Evolutionary conservation across 2,888 invertebrate species (phyloP).

Genomic region (Psococerastis gibbosa): DNA sequence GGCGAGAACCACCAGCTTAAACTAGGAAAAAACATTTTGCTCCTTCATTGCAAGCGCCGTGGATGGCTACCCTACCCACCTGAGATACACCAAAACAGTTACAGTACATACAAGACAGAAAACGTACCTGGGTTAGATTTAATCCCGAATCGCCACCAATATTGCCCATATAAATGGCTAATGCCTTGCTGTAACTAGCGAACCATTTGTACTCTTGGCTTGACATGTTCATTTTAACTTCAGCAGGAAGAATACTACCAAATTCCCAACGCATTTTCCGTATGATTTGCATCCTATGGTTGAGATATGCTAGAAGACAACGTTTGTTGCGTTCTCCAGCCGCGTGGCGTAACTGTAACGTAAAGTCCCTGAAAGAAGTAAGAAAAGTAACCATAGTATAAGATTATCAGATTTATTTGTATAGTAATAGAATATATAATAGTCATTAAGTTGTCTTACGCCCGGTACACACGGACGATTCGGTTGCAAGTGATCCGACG

Average conservation of each 20-base stretch:
- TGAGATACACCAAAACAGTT: no score
- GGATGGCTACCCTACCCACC: no score
- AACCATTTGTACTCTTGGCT: slow-evolving; percentile 48
- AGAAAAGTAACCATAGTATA: neutral
- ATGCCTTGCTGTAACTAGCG: slow-evolving; percentile 62
- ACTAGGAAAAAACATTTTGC: no score
- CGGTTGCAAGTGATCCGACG: no score
- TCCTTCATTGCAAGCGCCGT: no score
- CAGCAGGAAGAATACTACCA: slow-evolving; percentile 74
- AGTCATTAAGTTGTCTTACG: no score
- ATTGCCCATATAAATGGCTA: slow-evolving; percentile 79
- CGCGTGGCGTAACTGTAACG: slow-evolving; percentile 66
- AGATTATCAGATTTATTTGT: no score
- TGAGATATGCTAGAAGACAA: slow-evolving; percentile 67
- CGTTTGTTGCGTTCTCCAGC: slow-evolving; percentile 77
- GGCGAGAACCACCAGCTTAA: no score
- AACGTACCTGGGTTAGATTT: slow-evolving; percentile 76
- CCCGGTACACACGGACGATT: no score
- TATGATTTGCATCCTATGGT: slow-evolving; percentile 61
- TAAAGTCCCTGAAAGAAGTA: slow-evolving; percentile 21
- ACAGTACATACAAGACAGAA: no score
- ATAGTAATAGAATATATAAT: no score
- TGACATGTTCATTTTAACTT: slow-evolving; percentile 52
- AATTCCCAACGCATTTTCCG: slow-evolving; percentile 89
- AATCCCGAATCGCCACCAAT: slow-evolving; percentile 65